A percentile compares a stretch with the other conserved stretches of the same genome.
Conservation (phyloP, 2,888 invertebrate species). For the Flexamia atlantica region DNA sequence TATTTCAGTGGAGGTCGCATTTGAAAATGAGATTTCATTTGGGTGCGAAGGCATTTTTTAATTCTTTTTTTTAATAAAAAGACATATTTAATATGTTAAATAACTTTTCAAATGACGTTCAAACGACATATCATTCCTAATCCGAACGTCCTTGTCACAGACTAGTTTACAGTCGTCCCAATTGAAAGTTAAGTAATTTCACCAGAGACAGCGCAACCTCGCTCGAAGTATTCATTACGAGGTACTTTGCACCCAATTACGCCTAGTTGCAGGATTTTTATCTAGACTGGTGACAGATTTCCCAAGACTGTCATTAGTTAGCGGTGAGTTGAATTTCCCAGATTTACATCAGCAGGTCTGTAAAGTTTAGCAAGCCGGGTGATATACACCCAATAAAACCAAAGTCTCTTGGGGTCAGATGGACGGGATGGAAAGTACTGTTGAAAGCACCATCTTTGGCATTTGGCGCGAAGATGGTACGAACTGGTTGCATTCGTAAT, state of each 20-base stretch:
- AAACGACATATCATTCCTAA: too few species aligned
- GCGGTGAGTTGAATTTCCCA: background rate
- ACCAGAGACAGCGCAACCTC: background rate
- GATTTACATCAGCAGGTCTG: background rate
- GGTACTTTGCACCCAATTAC: background rate
- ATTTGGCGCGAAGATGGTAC: background rate
- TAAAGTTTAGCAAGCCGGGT: background rate
- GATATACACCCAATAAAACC: background rate
- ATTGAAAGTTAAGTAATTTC: background rate
- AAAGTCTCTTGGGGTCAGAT: background rate
- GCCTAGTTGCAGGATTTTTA: background rate
- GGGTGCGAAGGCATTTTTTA: too few species aligned
- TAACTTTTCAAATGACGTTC: too few species aligned
- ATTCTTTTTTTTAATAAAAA: too few species aligned
- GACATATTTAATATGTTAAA: too few species aligned
- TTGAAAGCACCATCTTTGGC: conserved; percentile 8
- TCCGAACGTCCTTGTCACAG: too few species aligned
- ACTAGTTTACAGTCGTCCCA: background rate
- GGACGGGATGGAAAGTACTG: background rate
- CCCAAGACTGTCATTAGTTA: background rate
- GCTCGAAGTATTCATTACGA: background rate
- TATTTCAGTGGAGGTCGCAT: too few species aligned
- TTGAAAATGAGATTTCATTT: too few species aligned
- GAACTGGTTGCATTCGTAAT: conserved; percentile 32
- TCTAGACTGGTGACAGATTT: background rate